Base-by-base conservation (phyloP, 2,888 invertebrate genomes). In the Holacanthella duospinosa region DNA sequence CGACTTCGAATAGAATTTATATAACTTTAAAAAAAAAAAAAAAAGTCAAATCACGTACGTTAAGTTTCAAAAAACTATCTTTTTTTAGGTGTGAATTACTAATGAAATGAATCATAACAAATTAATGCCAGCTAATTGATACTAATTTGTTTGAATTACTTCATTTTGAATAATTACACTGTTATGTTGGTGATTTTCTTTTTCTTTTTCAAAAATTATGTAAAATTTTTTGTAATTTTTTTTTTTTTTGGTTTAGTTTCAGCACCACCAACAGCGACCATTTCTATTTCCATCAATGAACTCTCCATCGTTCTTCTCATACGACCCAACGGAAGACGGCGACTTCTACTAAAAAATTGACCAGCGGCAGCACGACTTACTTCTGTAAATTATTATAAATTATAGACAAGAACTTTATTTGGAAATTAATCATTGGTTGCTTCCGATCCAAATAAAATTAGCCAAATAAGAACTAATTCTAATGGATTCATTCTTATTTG, bases 41-140 rank as follows among this genome's bases (percentile, higher is more conserved):
- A n/a, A n/a, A n/a, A n/a, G n/a, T n/a, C n/a, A 16, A 36, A 48
- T 48, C 48, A 48, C 48, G 48, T 48, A 48, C 48, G 48, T 48
- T 16, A 48, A 21, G 16, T 21, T 48, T 48, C 36, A n/a, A n/a
- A n/a, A n/a, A n/a, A n/a, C n/a, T 36, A 12, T 36, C 36, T 6
- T 36, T 36, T 12, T 36, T 16, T 6, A 12, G 36, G 6, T 36
- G 9, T 36, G 16, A 36, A 36, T 36, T 36, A 36, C 36, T 36
- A 12, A 36, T 36, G 36, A 36, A 36, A 36, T 36, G 36, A 6
- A n/a, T n/a, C n/a, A n/a, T n/a, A n/a, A n/a, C n/a, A n/a, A n/a
- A n/a, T n/a, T n/a, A n/a, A n/a, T n/a, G n/a, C n/a, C n/a, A n/a
- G n/a, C n/a, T n/a, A n/a, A n/a, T n/a, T n/a, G n/a, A n/a, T n/a